Conservation (phyloP, 2,888 invertebrate genomes). For the Salticus scenicus region DNA sequence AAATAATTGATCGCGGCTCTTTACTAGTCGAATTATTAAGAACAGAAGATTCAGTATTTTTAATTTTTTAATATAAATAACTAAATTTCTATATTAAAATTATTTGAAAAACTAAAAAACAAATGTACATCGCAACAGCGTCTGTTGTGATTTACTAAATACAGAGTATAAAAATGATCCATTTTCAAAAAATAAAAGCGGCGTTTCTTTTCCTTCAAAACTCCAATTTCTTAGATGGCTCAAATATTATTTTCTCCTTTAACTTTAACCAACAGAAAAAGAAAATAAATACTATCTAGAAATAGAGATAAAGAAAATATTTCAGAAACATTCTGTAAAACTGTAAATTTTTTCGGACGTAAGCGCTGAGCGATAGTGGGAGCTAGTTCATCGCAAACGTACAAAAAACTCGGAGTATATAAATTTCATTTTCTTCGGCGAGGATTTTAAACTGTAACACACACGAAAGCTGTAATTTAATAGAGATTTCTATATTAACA, state of each 20-base stretch:
- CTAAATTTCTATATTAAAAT: too few relatives aligned
- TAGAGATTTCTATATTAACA: too few relatives aligned
- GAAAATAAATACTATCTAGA: neutral
- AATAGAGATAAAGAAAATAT: constrained; percentile 4
- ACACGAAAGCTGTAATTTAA: too few relatives aligned
- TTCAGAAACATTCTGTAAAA: constrained; percentile 14
- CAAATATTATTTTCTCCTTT: constrained; percentile 7
- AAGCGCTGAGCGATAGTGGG: neutral
- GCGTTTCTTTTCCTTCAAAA: constrained; percentile 9
- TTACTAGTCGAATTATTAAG: too few relatives aligned
- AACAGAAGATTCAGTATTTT: too few relatives aligned
- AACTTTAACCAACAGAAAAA: constrained; percentile 13
- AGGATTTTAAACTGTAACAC: too few relatives aligned
- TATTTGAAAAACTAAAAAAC: too few relatives aligned
- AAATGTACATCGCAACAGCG: neutral
- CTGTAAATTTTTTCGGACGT: constrained; percentile 2
- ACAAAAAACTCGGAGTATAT: neutral
- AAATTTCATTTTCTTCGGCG: neutral
- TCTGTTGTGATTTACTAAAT: neutral
- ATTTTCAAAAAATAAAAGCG: neutral
- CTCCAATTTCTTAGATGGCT: constrained; percentile 19
- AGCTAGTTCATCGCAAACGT: neutral
- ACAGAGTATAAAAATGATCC: neutral
- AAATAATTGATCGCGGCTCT: too few relatives aligned
- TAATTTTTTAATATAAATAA: too few relatives aligned